Evolutionary conservation across 2,888 invertebrate genomes (phyloP).

Genomic region (Parelbella ahira): DNA sequence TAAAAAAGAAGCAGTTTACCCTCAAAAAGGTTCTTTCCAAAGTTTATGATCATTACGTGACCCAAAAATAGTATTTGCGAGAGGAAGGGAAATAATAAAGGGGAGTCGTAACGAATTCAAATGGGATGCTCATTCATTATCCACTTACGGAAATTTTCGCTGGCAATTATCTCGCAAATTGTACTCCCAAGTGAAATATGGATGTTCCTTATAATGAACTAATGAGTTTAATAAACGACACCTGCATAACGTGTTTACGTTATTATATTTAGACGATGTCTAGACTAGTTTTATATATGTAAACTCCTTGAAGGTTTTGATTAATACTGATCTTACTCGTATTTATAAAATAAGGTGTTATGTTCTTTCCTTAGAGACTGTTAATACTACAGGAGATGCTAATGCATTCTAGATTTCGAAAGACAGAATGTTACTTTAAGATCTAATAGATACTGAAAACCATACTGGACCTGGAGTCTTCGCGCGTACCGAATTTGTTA

Average conservation of each 20-base stretch:
- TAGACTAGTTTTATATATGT: no score
- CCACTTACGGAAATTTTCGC: constrained; percentile 22
- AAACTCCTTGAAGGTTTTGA: no score
- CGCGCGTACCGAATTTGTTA: no score
- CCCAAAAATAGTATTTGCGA: constrained; percentile 14
- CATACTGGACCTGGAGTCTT: no score
- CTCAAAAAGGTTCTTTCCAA: not conserved
- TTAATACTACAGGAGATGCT: no score
- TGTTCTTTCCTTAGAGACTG: no score
- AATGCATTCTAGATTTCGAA: no score
- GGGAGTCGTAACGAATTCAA: constrained; percentile 21
- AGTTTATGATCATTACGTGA: constrained; percentile 20
- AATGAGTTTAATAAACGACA: constrained; percentile 14
- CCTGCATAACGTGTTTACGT: constrained; percentile 6
- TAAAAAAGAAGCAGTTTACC: not conserved
- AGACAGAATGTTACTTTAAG: no score
- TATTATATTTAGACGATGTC: constrained; percentile 2
- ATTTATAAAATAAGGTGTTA: no score
- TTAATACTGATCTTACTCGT: no score
- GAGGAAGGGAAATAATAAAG: constrained; percentile 16
- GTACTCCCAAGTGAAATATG: constrained; percentile 17
- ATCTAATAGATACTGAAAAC: no score
- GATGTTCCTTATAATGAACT: constrained; percentile 18
- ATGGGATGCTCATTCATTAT: constrained; percentile 24
- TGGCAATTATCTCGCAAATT: constrained; percentile 24